These are phyloP conservation scores for Odontocerum albicorne DNA, from an alignment of 2,888 invertebrate species.

Conservation along the genomic window DNA sequence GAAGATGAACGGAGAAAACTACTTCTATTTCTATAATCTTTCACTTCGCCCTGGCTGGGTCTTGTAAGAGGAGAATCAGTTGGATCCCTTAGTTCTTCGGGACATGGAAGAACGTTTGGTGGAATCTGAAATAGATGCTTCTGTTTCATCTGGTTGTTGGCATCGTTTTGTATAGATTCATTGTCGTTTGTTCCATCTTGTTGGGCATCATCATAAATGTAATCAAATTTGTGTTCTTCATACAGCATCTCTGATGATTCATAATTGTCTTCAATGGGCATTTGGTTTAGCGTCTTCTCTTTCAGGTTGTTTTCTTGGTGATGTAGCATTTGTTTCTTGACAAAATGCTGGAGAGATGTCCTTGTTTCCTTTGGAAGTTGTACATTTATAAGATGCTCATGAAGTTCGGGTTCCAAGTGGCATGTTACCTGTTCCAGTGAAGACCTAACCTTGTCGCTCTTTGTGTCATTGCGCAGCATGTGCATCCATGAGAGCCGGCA, in stretches of 20 bases:
- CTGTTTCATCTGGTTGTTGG: slow-evolving; percentile 12
- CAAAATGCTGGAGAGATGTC: slow-evolving; percentile 9
- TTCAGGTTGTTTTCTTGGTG: slow-evolving; percentile 7
- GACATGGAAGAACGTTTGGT: slow-evolving; percentile 51
- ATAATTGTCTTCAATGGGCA: slow-evolving; percentile 8
- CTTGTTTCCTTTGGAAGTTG: not conserved
- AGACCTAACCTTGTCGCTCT: slow-evolving; percentile 65
- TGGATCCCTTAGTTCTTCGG: slow-evolving; percentile 47
- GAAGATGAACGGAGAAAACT: too few species aligned
- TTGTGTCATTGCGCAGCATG: slow-evolving; percentile 72
- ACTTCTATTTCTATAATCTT: slow-evolving; percentile 32
- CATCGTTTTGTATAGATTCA: not conserved
- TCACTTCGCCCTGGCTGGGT: slow-evolving; percentile 33
- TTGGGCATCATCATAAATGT: slow-evolving; percentile 19
- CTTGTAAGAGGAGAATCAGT: slow-evolving; percentile 28
- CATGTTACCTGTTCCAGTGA: slow-evolving; percentile 75
- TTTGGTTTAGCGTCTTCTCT: slow-evolving; percentile 7
- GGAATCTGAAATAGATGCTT: slow-evolving; percentile 49
- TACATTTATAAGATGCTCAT: slow-evolving; percentile 39
- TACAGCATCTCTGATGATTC: slow-evolving; percentile 5
- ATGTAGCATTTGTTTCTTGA: slow-evolving; percentile 16
- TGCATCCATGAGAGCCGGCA: slow-evolving; percentile 83
- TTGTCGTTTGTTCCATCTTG: slow-evolving; percentile 24
- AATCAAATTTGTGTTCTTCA: slow-evolving; percentile 21
- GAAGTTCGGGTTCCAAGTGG: slow-evolving; percentile 55